These are phyloP conservation scores for Nothoprocta pentlandii DNA, from an alignment of 2,113 vertebrate genomes.

Conservation along the genomic window DNA sequence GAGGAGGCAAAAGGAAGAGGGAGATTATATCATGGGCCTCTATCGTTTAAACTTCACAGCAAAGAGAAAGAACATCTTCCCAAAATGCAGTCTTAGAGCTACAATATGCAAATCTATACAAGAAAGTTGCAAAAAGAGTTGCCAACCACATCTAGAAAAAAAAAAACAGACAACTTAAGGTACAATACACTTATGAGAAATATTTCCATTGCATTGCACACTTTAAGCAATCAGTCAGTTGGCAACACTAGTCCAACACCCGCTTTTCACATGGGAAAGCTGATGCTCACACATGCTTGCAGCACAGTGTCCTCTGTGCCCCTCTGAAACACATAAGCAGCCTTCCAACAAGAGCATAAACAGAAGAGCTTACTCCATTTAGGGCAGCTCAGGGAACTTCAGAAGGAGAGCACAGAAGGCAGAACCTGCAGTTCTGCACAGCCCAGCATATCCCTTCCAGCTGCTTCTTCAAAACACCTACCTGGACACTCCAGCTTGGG, in stretches of 20 bases:
- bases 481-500: not conserved
- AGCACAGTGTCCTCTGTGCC: not conserved
- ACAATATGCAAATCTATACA: not conserved
- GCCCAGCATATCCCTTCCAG: not conserved
- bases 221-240: not conserved
- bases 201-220: not conserved
- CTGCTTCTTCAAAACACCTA: not conserved
- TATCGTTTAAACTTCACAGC: not conserved
- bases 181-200: not conserved
- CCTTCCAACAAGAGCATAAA: not conserved
- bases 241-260: not conserved
- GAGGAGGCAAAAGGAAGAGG: not conserved
- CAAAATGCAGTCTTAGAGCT: not conserved
- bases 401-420: not conserved
- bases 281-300: rapidly evolving
- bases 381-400: not conserved
- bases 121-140: not conserved
- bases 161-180: not conserved
- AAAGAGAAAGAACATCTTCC: not conserved
- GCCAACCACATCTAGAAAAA: not conserved
- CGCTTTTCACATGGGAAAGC: not conserved
- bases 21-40: not conserved
- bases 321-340: not conserved
- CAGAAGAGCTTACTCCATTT: not conserved
- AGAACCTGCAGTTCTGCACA: not conserved